Base-by-base conservation (phyloP, 2,113 vertebrate species). In the Silurus meridionalis region DNA sequence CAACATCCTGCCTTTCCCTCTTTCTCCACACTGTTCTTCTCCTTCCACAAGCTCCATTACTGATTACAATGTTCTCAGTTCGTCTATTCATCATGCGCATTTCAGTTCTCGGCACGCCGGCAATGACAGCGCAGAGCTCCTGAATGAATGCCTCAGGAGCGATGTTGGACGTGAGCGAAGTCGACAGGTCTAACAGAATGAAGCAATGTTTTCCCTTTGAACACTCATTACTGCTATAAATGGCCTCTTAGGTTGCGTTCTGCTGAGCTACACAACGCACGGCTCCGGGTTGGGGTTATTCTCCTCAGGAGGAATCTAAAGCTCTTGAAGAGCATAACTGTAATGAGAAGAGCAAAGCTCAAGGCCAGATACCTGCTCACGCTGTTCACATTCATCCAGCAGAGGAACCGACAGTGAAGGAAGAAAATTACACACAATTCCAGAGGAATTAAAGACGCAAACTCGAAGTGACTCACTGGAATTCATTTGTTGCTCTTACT, bases 11-110 rank as follows among this genome's bases (percentile, higher is more conserved):
- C 37, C 78, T 50, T 91, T 87, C 92, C 91, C 92, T 93, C 88
- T 87, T 74, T 37, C 83, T 37, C 92, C 89, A 92, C 88, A 88
- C 80, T 71, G 61, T 52, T 80, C 80, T 87, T 85, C 80, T 87
- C 63, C 77, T 78, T 89, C 82, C 82, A 87, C 74, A 64, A 90
- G 80, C 88, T 87, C 83, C 72, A 58, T 87, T 83, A 79, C 85
- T 90, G 88, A 87, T 84, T 91, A 87, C 88, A 93, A 89, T 88
- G 55, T 72, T 87, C 88, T 89, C 88, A 90, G 85, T 87, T 83
- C 58, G 84, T 88, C 85, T 77, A 80, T 92, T 93, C 90, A 90
- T 87, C 67, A 83, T 74, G 55, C 83, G 69, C 60, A 50, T 79
- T 75, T 80, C 83, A 80, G 80, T 82, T 88, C 85, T 55, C 83